phyloP scores from a whole-genome alignment of 2,797 vertebrate genomes.

The Oryzias sinensis region DNA sequence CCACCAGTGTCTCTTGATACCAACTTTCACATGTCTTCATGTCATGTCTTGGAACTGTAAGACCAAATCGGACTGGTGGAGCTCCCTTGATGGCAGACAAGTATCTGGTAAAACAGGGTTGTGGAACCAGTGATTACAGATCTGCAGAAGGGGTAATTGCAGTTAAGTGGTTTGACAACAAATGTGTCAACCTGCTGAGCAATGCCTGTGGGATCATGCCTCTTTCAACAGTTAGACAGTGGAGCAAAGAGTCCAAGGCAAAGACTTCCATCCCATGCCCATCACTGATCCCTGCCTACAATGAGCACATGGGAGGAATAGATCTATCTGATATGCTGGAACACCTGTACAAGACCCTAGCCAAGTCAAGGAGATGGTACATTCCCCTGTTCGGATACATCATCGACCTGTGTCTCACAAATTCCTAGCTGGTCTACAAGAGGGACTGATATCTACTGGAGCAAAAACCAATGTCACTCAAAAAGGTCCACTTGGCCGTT shows the following conservation, averaged over 20 bases:
- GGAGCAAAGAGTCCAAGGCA: no score
- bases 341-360: no score
- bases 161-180: slow-evolving; percentile 28
- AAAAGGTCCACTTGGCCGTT: slow-evolving; percentile 16
- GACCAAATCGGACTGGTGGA: slow-evolving; percentile 5
- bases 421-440: slow-evolving; percentile 36
- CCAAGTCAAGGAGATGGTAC: slow-evolving; percentile 14
- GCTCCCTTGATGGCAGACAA: slow-evolving; percentile 16
- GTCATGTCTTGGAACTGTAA: no score
- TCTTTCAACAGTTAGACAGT: not conserved
- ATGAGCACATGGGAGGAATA: no score
- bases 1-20: slow-evolving; percentile 25
- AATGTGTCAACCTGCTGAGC: slow-evolving; percentile 17
- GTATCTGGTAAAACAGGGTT: slow-evolving; percentile 13
- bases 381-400: slow-evolving; percentile 13
- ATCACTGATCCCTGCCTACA: no score
- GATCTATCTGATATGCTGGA: no score
- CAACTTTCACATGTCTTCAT: no score
- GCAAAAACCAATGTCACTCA: slow-evolving; percentile 30
- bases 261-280: no score
- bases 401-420: slow-evolving; percentile 8
- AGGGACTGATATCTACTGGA: slow-evolving; percentile 21
- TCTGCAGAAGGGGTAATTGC: slow-evolving; percentile 18
- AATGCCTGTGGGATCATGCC: slow-evolving; percentile 33
- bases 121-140: slow-evolving; percentile 8